phyloP scores from a whole-genome alignment of 2,797 vertebrate genomes.

The Delichon dasypus region DNA sequence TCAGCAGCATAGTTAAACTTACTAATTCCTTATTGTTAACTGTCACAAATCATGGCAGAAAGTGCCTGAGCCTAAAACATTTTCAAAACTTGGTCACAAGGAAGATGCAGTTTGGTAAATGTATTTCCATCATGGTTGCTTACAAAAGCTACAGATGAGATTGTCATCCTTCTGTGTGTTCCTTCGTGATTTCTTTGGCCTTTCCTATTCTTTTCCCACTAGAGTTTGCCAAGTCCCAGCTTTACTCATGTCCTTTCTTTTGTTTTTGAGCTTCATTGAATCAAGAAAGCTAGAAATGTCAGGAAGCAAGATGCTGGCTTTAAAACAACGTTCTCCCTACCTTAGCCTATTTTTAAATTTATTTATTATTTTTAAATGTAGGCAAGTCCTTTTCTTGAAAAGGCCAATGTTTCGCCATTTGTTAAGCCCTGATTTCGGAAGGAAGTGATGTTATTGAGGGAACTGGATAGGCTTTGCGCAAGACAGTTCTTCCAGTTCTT shows the following conservation, averaged over 20 bases:
- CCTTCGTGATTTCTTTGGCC: not conserved
- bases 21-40: not conserved
- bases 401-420: not conserved
- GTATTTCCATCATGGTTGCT: not conserved
- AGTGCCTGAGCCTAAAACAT: not conserved
- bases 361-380: not conserved
- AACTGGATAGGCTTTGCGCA: not conserved
- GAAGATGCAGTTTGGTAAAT: not conserved
- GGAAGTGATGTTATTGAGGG: not conserved
- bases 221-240: not conserved
- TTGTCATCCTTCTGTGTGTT: not conserved
- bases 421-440: not conserved
- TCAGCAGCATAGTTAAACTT: not conserved
- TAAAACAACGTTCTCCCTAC: not conserved
- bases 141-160: not conserved
- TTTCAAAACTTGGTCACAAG: not conserved
- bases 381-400: not conserved
- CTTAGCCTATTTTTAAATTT: not conserved
- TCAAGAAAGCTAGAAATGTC: not conserved
- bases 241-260: constrained; percentile 12
- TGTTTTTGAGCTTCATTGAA: not conserved
- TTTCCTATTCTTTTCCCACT: not conserved
- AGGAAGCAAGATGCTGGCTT: not conserved
- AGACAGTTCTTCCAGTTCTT: not conserved
- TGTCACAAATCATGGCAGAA: not conserved